Base-by-base conservation (phyloP, 37 sponge, comb jelly and placozoan species). In the Ephydatia muelleri region DNA sequence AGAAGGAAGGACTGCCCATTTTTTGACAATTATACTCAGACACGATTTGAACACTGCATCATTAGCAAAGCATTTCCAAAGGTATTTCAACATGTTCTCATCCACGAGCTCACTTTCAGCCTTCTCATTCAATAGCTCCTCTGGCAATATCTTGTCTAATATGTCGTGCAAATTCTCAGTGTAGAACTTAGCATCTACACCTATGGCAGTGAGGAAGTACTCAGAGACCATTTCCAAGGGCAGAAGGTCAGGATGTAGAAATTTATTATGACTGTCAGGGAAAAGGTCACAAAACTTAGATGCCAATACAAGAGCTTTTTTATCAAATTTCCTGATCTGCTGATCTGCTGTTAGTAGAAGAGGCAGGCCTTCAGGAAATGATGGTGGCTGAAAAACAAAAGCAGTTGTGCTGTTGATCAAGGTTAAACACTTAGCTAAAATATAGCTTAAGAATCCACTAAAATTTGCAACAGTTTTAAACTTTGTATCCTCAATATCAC, bases 171-270 rank as follows among this genome's bases (percentile, higher is more conserved):
- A 25, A 11, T 30, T 16, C 57, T 57, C 19, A 16, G 9, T 57
- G 57, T 57, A 57, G 16, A 19, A 57, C 22, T 71, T 32, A 26
- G 22, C 36, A 73, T 21, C 16, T 6, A 0, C 48, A 34, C 6
- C 22, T 38, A 3, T 11, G 16, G 27, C 25, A 29, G 37, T 28
- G 3, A 64, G 39, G 35, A 80, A 81, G 65, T 80, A 80, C 22
- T 49, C 57, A 29, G 31, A 25, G 16, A 38, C 19, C 48, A 72
- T 68, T 8, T 65, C 5, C 32, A 87, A 25, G 38, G 49, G 47
- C 38, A 87, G 31, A 21, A 87, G 65, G 5, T 72, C 81, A 31
- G 87, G 87, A 36, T 87, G 87, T 30, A 87, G 81, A 31, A 87
- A 87, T 23, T 8, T 65, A 5, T 48, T 6, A 37, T 29, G 26